These are phyloP conservation scores for Pangasius macronema DNA, from an alignment of 2,797 vertebrate genomes.

Conservation along the genomic window DNA sequence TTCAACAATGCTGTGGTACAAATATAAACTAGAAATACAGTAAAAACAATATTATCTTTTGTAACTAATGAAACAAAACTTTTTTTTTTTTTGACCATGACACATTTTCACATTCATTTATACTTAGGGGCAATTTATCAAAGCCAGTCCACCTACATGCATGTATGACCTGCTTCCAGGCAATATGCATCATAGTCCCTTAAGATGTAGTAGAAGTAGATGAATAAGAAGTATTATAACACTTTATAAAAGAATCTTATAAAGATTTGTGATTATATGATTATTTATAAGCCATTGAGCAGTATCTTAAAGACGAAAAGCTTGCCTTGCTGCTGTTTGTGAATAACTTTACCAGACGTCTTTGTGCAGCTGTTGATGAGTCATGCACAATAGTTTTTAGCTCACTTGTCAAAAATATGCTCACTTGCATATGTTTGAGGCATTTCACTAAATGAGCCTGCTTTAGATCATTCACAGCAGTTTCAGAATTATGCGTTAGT, in stretches of 20 bases:
- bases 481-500: background rate
- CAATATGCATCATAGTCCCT: background rate
- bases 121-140: background rate
- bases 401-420: background rate
- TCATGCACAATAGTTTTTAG: background rate
- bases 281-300: background rate
- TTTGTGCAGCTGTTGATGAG: background rate
- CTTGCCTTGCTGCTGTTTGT: background rate
- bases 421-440: background rate
- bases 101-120: no score
- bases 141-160: background rate
- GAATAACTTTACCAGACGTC: background rate
- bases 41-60: background rate
- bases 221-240: background rate
- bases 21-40: background rate
- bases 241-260: background rate
- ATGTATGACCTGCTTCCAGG: background rate
- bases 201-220: background rate
- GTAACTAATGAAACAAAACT: background rate
- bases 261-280: background rate
- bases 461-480: background rate
- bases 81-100: background rate
- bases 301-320: background rate
- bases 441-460: background rate
- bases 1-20: background rate